Base-by-base conservation (phyloP, 2,888 invertebrate genomes). In the Sphinx pinastri region DNA sequence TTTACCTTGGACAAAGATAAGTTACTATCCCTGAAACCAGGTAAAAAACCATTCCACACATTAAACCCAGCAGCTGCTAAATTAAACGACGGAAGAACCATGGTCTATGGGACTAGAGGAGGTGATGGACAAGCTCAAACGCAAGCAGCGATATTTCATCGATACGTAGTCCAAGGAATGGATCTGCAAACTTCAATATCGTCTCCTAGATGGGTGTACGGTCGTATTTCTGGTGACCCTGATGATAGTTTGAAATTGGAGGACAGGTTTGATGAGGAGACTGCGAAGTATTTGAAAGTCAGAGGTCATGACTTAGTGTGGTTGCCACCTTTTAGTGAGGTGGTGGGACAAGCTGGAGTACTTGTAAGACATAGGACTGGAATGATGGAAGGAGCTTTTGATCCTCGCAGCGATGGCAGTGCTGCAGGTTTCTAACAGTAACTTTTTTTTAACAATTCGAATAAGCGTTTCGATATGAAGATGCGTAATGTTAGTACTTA, bases 111-210 rank as follows among this genome's bases (percentile, higher is more conserved):
- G 1, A 91, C 92, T 12, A 83, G 87, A 73, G 93, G 93, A 31
- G 93, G 93, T 10, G 92, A 93, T 75, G 93, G 92, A 0, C 93
- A 93, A 71, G 80, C 92, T 7, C 93, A 93, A 77, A 91, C 88
- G 5, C 93, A 93, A 81, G 88, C 93, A 31, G 88, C 91, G 0
- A 83, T 93, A n/a, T 93, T 93, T 70, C 92, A 93, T 68, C 84
- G 92, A 79, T 92, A 93, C 68, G 91, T 85, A 1, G 81, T 93
- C 12, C 92, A 93, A 77, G 84, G 84, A 8, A 69, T 81, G 16
- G 83, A 81, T 13, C 83, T 93, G 66, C 92, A 93, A 74, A 74
- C 76, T 38, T 77, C 90, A 49, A 73, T 93, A 7, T 85, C 87
- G 5, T 78, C 82, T 25, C 91, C 93, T 1, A 86, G 93, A 70